A percentile compares a stretch with the other conserved stretches of the same genome.
Evolutionary conservation across 2,888 invertebrate genomes (phyloP).

Genomic region (Thera obeliscata): DNA sequence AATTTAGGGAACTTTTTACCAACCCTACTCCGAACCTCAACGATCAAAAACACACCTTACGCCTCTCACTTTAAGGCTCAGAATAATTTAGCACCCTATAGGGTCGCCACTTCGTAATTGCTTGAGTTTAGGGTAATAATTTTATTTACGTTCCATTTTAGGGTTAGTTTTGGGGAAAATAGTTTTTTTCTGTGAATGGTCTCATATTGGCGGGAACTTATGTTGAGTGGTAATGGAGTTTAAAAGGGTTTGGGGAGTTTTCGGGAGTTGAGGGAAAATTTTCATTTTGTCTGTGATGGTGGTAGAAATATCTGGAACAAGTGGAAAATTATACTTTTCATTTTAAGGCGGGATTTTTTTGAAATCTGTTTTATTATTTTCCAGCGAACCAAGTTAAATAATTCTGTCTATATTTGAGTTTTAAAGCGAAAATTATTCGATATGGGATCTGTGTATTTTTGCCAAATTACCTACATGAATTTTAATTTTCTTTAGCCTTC

Average conservation of each 20-base stretch:
- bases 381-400: not conserved
- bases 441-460: too few relatives aligned
- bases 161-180: slow-evolving; percentile 35
- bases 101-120: slow-evolving; percentile 44
- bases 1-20: slow-evolving; percentile 41
- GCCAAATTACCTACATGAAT: too few relatives aligned
- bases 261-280: slow-evolving; percentile 12
- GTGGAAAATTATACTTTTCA: slow-evolving; percentile 20
- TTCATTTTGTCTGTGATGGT: slow-evolving; percentile 18
- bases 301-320: slow-evolving; percentile 12
- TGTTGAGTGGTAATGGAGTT: slow-evolving; percentile 20
- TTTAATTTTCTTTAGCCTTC: too few relatives aligned
- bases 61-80: slow-evolving; percentile 12
- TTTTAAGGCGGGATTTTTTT: not conserved
- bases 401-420: not conserved
- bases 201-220: slow-evolving; percentile 24
- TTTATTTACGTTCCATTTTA: slow-evolving; percentile 44
- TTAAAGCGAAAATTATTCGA: too few relatives aligned
- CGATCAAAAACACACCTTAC: slow-evolving; percentile 34
- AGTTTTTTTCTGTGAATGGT: slow-evolving; percentile 37
- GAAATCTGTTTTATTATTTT: not conserved
- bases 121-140: slow-evolving; percentile 44
- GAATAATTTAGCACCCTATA: slow-evolving; percentile 14
- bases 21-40: slow-evolving; percentile 21
- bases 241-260: slow-evolving; percentile 18